Percentiles rank a stretch among this genome's conserved stretches.
phyloP scores from a whole-genome alignment of 2,797 vertebrate genomes.

The Enteromius afrohamiltoni region DNA sequence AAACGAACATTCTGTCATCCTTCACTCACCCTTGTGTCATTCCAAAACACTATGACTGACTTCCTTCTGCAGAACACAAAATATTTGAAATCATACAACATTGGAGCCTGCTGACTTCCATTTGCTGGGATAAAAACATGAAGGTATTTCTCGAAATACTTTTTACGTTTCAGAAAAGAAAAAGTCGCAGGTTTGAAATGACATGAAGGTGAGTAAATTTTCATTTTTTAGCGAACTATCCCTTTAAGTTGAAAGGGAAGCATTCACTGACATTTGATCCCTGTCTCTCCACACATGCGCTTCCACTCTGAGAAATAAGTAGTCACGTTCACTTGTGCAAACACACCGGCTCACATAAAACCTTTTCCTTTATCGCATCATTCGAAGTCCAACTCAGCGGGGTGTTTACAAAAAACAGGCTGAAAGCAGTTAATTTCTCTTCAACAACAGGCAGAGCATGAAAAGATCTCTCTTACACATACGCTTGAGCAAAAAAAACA shows the following conservation, averaged over 20 bases:
- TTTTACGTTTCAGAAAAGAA: neutral
- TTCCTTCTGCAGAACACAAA: neutral
- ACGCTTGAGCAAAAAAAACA: slow-evolving; percentile 8
- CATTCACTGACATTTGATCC: slow-evolving; percentile 26
- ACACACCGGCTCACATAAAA: slow-evolving; percentile 14
- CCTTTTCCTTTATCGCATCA: slow-evolving; percentile 29
- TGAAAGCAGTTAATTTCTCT: slow-evolving; percentile 38
- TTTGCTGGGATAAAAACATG: neutral
- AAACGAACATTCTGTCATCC: neutral
- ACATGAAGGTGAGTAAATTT: neutral
- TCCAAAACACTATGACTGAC: neutral
- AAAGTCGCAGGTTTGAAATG: neutral
- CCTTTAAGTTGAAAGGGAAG: slow-evolving; percentile 14
- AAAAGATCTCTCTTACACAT: slow-evolving; percentile 27
- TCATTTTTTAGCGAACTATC: neutral
- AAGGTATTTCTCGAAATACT: neutral
- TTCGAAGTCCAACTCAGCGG: slow-evolving; percentile 31
- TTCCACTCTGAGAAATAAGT: neutral
- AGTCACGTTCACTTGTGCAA: slow-evolving; percentile 13
- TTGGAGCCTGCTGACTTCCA: neutral
- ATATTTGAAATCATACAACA: neutral
- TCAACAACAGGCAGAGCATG: slow-evolving; percentile 15
- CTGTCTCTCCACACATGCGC: neutral
- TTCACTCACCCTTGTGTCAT: neutral
- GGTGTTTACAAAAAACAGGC: slow-evolving; percentile 29